A percentile compares a stretch with the other conserved stretches of the same genome.
phyloP scores from a whole-genome alignment of 2,113 vertebrate genomes.

The Xerus inauris region DNA sequence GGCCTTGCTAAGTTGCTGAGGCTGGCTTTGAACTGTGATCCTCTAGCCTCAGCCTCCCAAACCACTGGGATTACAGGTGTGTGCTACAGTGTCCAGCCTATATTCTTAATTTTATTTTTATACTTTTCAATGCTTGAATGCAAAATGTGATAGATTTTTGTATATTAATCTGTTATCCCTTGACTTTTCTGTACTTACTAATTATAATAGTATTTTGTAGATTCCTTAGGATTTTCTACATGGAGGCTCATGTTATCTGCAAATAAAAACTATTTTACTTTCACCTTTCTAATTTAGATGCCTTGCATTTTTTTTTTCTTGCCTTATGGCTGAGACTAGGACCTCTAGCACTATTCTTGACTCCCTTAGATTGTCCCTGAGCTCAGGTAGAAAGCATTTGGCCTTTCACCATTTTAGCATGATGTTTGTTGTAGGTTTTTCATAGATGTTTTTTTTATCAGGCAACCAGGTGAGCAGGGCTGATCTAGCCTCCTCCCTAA shows the following conservation, averaged over 20 bases:
- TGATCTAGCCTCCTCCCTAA: neutral
- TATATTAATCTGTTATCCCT: neutral
- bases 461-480: neutral
- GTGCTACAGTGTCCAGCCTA: no score
- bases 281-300: neutral
- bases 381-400: neutral
- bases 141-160: neutral
- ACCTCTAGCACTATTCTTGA: neutral
- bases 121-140: neutral
- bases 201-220: neutral
- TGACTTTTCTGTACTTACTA: neutral
- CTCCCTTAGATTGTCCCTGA: no score
- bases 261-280: neutral
- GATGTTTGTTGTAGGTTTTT: neutral
- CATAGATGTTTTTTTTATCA: neutral
- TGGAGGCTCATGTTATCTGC: neutral
- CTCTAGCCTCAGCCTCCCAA: no score
- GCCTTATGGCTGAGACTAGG: neutral
- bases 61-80: no score
- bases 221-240: neutral
- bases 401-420: neutral
- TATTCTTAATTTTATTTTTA: neutral
- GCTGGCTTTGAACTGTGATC: no score
- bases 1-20: no score
- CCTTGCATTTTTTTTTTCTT: neutral